Percentiles rank a stretch among this genome's conserved stretches.
Conservation (phyloP, 2,113 vertebrate genomes). For the Marcusenius ussheri region DNA sequence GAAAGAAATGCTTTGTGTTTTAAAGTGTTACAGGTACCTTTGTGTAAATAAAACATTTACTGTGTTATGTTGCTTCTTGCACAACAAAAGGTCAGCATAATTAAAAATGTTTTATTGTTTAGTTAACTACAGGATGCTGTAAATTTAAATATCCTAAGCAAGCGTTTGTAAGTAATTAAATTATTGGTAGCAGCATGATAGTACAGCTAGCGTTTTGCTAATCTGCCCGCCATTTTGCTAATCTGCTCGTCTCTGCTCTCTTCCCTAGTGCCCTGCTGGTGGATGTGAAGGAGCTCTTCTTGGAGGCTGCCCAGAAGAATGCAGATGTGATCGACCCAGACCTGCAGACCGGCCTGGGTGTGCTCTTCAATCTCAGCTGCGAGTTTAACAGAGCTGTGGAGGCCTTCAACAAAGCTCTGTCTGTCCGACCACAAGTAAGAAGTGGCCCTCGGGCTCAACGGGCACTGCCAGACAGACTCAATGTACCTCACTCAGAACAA, state of each 20-base stretch:
- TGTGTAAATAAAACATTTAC: neutral
- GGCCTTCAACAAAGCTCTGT: slow-evolving; percentile 89
- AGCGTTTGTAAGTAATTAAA: neutral
- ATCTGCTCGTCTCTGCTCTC: neutral
- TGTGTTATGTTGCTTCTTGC: neutral
- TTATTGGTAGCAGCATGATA: neutral
- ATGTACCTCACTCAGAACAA: neutral
- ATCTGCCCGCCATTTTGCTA: neutral
- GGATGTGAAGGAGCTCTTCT: slow-evolving; percentile 86
- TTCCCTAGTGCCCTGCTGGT: slow-evolving; percentile 70
- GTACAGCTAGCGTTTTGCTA: neutral
- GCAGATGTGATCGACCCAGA: slow-evolving; percentile 84
- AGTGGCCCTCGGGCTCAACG: neutral
- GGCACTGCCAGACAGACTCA: neutral
- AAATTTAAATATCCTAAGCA: neutral
- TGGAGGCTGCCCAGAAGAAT: slow-evolving; percentile 87
- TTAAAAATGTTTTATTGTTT: neutral
- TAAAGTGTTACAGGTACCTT: neutral
- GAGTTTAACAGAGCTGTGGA: slow-evolving; percentile 97
- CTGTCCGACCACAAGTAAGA: slow-evolving; percentile 86
- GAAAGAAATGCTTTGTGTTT: neutral
- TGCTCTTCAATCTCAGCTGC: slow-evolving; percentile 88
- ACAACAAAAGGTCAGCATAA: neutral
- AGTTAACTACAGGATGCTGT: neutral
- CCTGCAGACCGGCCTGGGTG: slow-evolving; percentile 91